Evolutionary conservation across 2,113 vertebrate genomes (phyloP), one percentile per base, ranked within the genome.

Genomic region (Ictalurus punctatus): DNA sequence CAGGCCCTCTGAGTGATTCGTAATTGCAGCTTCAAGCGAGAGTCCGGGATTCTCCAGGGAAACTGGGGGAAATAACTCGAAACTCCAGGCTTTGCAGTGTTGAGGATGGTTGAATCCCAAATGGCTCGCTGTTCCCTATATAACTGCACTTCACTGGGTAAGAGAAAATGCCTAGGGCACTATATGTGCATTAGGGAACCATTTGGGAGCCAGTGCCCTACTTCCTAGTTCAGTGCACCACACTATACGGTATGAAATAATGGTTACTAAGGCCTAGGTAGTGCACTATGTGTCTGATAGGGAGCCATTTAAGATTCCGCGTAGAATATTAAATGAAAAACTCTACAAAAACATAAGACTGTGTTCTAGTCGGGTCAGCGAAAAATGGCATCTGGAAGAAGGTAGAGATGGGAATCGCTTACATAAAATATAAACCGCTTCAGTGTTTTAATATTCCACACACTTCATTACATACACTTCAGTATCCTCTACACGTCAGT

Each of bases 1-100:
- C 86, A 87, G 63, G 37, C 88, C 52, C 79, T 88, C 69, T 85
- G 87, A 90, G 86, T 91, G 90, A 93, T 91, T 90, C 90, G 88
- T 85, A 90, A 92, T 92, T 90, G 90, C 88, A 89, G 85, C 87
- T 83, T 83, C 81, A 83, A 83, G 81, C 58, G 5, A 83, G 58
- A 61, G 81, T 83, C 21, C 0, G 34, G 73, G 58, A 86, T 88
- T 88, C 87, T 88, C 87, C 67, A 58, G 34, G 79, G 79, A 88
- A 71, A 54, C 30, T 83, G 80, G 4, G 52, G 79, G 81, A 73
- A 88, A 83, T 83, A 83, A 44, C 63, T 59, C n/a, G 7, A 81
- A 87, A 87, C 23, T 81, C 65, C 54, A 83, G 63, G 65, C 65
- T 88, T 73, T 73, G 87, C n/a, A 54, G 56, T 73, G 80, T 34